Evolutionary conservation across 1,140 invertebrate genomes (phyloP), one percentile per base, ranked within the genome.

Genomic region (Orchesella cincta): DNA sequence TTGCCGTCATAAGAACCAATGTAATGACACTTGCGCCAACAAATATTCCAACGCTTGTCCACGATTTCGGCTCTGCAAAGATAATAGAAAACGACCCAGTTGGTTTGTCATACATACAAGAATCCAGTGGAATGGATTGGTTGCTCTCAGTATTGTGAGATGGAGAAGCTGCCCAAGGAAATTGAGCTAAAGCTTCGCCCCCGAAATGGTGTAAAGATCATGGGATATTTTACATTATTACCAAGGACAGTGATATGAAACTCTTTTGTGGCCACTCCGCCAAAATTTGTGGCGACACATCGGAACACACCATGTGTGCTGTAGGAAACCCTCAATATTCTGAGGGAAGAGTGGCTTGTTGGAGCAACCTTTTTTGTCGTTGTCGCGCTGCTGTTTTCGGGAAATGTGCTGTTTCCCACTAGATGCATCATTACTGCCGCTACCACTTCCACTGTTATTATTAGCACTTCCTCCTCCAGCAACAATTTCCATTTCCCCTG

Each of bases 241-340:
- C 79, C 76, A 1, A 62, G 20, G 1, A 80, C 76, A 26, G 35
- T 46, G 5, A 80, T 64, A 18, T 46, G 39, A 70, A 80, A 76
- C 0, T 1, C 29, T 23, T 51, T 80, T n/a, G n/a, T 52, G 1
- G 39, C 57, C 23, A 1, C 1, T 28, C 79, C 79, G 0, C n/a
- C 77, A 14, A 78, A 33, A 71, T 78, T 80, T 39, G 39, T 70
- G 1, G 51, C 74, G 35, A n/a, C 16, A 31, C 79, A 80, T 1
- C 12, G 35, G 35, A 77, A 78, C 18, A 67, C 71, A 23, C 79
- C 79, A 29, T 73, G 67, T 5, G 67, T 78, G 16, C 57, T 62
- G 39, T 76, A 78, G 3, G 79, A 76, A 1, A 80, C 76, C n/a
- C 73, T 51, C 1, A 16, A 23, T 51, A 80, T 74, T 46, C 35